Conservation (phyloP, 1,140 invertebrate genomes). For the Hyles euphorbiae region DNA sequence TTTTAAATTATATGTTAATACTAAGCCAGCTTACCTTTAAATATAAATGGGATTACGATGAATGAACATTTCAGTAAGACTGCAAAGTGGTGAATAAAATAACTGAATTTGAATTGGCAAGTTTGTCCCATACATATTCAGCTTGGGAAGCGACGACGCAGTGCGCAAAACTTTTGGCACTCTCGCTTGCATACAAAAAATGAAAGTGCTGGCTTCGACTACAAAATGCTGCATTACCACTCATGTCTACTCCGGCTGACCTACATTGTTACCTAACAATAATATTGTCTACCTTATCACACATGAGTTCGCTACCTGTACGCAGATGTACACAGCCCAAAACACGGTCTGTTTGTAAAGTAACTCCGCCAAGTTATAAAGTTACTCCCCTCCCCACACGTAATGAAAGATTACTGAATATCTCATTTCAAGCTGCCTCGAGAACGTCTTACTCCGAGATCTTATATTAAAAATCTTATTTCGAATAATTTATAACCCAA, state of each 20-base stretch:
- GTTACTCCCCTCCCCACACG: background rate
- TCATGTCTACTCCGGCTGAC: conserved; percentile 5
- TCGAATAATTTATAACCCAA: too few relatives aligned
- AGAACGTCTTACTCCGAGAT: too few relatives aligned
- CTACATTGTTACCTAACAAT: too few relatives aligned
- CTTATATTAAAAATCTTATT: too few relatives aligned
- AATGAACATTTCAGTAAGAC: conserved; percentile 46
- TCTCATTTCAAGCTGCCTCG: too few relatives aligned
- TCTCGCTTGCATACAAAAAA: conserved; percentile 72
- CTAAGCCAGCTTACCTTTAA: conserved; percentile 6
- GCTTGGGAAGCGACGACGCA: conserved; percentile 55
- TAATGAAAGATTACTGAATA: too few relatives aligned
- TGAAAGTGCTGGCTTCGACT: conserved; percentile 47
- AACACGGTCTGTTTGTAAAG: too few relatives aligned
- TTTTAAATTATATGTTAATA: background rate
- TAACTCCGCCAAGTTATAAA: background rate
- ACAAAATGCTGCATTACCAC: conserved; percentile 46
- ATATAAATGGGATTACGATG: conserved; percentile 15
- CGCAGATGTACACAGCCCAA: too few relatives aligned
- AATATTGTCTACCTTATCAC: too few relatives aligned
- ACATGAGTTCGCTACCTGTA: too few relatives aligned
- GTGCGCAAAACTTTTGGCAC: conserved; percentile 73
- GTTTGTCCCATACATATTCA: conserved; percentile 68
- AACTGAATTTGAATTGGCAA: conserved; percentile 67
- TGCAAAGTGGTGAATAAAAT: conserved; percentile 47